Evolutionary conservation across 2,888 invertebrate species (phyloP).

Genomic region (Tipula unca): DNA sequence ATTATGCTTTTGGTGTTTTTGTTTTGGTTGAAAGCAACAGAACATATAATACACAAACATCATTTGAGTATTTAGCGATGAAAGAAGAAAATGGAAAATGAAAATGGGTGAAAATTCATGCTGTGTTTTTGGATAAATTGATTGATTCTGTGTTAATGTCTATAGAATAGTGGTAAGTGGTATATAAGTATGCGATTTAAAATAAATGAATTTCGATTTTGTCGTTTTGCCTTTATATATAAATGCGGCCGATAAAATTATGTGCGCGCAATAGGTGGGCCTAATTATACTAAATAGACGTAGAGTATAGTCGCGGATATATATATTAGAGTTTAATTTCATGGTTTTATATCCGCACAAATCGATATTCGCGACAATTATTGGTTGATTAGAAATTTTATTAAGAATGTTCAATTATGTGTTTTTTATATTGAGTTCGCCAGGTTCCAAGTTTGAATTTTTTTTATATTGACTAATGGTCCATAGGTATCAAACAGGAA

Average conservation of each 20-base stretch:
- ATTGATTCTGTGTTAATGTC: constrained; percentile 4
- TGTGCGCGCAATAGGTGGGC: background rate
- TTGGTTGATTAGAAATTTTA: too few species aligned
- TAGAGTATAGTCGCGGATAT: background rate
- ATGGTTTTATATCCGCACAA: background rate
- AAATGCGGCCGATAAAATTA: background rate
- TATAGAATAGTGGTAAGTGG: background rate
- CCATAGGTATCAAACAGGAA: too few species aligned
- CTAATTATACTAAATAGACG: background rate
- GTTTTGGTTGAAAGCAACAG: background rate
- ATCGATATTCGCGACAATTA: too few species aligned
- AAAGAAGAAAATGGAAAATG: background rate
- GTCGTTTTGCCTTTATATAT: background rate
- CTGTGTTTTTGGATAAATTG: background rate
- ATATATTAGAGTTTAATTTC: background rate
- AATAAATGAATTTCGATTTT: background rate
- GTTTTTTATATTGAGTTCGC: too few species aligned
- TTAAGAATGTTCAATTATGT: too few species aligned
- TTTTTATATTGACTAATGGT: too few species aligned
- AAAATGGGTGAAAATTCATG: background rate
- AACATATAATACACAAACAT: background rate
- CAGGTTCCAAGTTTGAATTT: too few species aligned
- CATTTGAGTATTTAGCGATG: background rate
- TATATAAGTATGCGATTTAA: background rate
- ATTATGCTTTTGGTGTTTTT: background rate